Evolutionary conservation across 2,888 invertebrate species (phyloP).

Genomic region (Gymnocheta viridis): DNA sequence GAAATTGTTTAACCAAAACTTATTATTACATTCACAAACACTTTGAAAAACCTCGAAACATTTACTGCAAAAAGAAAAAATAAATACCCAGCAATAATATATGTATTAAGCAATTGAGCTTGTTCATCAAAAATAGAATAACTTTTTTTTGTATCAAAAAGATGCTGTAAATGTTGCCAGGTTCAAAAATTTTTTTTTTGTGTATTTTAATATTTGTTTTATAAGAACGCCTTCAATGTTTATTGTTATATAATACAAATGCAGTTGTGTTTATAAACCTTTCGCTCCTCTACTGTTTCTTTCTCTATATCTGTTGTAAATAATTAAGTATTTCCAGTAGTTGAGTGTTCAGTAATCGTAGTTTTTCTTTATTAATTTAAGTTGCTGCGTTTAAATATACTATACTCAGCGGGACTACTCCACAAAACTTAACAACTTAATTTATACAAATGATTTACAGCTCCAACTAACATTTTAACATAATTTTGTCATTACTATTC

Average conservation of each 20-base stretch:
- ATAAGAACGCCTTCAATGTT: conserved; percentile 55
- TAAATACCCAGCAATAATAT: not conserved
- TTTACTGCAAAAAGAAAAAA: conserved; percentile 24
- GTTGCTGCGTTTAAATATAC: conserved; percentile 51
- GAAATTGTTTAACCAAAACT: conserved; percentile 19
- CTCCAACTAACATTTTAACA: conserved; percentile 58
- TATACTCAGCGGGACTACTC: conserved; percentile 34
- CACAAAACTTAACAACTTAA: conserved; percentile 35
- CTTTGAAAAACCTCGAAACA: conserved; percentile 33
- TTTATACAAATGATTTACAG: conserved; percentile 27
- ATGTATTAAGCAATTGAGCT: no score
- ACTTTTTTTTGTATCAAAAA: not conserved
- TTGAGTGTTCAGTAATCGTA: conserved; percentile 52
- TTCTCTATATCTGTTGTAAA: conserved; percentile 52
- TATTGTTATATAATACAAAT: conserved; percentile 1
- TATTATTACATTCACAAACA: not conserved
- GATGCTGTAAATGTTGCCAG: conserved; percentile 53
- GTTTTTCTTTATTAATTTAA: conserved; percentile 40
- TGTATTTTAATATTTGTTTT: not conserved
- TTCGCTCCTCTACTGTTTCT: conserved; percentile 23
- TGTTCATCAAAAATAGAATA: no score
- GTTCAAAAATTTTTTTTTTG: not conserved
- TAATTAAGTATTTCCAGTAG: conserved; percentile 44
- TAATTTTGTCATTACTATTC: conserved; percentile 43
- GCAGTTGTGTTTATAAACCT: conserved; percentile 34